Evolutionary conservation across 2,113 vertebrate genomes (phyloP).

Genomic region (Noturus placidus): DNA sequence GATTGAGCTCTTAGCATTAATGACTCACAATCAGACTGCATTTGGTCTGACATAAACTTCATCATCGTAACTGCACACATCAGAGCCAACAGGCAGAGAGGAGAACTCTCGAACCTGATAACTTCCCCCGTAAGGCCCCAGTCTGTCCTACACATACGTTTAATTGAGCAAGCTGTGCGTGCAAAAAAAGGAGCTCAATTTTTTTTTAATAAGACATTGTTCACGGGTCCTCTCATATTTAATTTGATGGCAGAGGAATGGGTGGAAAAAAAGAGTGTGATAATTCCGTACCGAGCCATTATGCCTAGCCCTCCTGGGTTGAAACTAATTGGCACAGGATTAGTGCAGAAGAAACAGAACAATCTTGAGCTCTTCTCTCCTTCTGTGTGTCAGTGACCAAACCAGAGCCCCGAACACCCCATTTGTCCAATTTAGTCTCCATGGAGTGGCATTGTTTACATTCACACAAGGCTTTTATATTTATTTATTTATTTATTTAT

Average conservation of each 20-base stretch:
- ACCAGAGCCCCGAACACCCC: slow-evolving; percentile 25
- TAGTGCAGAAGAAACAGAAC: slow-evolving; percentile 47
- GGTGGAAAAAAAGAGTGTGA: slow-evolving; percentile 44
- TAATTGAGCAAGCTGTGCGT: slow-evolving; percentile 47
- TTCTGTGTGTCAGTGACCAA: slow-evolving; percentile 43
- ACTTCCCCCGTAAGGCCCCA: not conserved
- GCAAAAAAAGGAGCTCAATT: slow-evolving; percentile 38
- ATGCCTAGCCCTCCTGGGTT: slow-evolving; percentile 54
- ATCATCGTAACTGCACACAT: slow-evolving; percentile 1
- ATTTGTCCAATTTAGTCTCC: slow-evolving; percentile 38
- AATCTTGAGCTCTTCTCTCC: slow-evolving; percentile 37
- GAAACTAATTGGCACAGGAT: slow-evolving; percentile 59
- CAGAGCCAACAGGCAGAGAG: not conserved
- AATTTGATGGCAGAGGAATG: slow-evolving; percentile 50
- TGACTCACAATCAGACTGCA: not conserved
- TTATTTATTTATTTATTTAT: too few species aligned
- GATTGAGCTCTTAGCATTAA: not conserved
- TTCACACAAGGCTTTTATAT: not conserved
- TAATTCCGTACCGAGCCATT: slow-evolving; percentile 50
- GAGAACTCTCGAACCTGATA: slow-evolving; percentile 27
- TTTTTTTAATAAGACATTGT: slow-evolving; percentile 55
- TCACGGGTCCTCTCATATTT: slow-evolving; percentile 49
- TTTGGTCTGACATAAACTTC: slow-evolving; percentile 3
- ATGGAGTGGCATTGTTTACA: not conserved
- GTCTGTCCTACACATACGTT: slow-evolving; percentile 37